Evolutionary conservation across 2,797 vertebrate species (phyloP).

Genomic region (Hylomyscus alleni): DNA sequence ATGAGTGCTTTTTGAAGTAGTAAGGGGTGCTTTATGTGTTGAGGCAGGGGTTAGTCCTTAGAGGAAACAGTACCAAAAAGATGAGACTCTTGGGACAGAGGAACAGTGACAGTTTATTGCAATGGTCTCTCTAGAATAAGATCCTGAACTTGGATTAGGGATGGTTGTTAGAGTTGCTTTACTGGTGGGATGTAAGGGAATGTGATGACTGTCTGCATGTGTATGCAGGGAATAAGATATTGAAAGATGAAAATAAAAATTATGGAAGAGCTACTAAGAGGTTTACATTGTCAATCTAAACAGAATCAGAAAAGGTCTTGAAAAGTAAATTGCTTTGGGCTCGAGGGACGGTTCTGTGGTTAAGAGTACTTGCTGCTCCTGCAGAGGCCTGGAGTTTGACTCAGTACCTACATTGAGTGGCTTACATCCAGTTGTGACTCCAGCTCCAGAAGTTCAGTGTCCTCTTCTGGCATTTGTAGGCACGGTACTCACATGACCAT

Average conservation of each 20-base stretch:
- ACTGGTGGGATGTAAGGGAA: neutral
- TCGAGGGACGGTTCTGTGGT: neutral
- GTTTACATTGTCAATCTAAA: neutral
- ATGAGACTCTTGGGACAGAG: neutral
- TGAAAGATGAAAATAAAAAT: conserved; percentile 28
- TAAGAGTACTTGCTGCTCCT: neutral
- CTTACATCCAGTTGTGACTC: neutral
- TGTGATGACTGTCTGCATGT: neutral
- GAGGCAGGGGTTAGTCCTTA: neutral
- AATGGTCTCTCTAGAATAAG: neutral
- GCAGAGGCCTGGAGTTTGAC: neutral
- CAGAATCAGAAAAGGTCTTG: neutral
- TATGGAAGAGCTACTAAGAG: neutral
- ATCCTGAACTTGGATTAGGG: neutral
- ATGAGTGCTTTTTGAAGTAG: neutral
- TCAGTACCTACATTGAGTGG: neutral
- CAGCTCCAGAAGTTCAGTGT: neutral
- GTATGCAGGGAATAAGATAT: neutral
- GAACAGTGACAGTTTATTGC: neutral
- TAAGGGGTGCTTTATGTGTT: neutral
- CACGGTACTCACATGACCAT: neutral
- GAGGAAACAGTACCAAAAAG: neutral
- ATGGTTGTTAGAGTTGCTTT: neutral
- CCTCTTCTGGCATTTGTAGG: neutral
- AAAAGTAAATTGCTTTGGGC: neutral